A percentile compares a stretch with the other conserved stretches of the same genome.
Evolutionary conservation across 1,140 invertebrate species (phyloP).

Genomic region (Orius insidiosus): DNA sequence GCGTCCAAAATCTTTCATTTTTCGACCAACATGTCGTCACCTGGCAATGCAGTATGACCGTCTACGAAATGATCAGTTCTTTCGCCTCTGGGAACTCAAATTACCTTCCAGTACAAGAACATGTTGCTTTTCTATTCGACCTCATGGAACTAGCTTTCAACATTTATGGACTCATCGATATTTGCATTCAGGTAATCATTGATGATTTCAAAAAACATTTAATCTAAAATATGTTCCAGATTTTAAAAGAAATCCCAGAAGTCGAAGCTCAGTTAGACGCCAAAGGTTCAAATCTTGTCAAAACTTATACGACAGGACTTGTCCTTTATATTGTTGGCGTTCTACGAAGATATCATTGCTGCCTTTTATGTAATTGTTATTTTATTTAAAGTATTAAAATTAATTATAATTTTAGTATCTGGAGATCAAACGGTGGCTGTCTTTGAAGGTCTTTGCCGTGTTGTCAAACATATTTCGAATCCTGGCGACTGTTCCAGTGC

Average conservation of each 20-base stretch:
- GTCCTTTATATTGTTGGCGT: conserved; percentile 86
- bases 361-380: conserved; percentile 53
- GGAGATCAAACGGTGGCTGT: conserved; percentile 75
- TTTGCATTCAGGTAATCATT: conserved; percentile 56
- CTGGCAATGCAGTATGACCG: conserved; percentile 65
- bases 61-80: conserved; percentile 78
- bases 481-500: conserved; percentile 86
- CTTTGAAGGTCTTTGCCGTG: conserved; percentile 77
- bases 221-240: conserved; percentile 32
- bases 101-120: conserved; percentile 85
- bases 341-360: conserved; percentile 81
- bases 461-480: conserved; percentile 81
- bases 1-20: conserved; percentile 79
- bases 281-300: conserved; percentile 58
- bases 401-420: conserved; percentile 40
- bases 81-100: conserved; percentile 68
- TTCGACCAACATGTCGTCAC: conserved; percentile 94
- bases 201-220: no score
- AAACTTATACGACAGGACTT: conserved; percentile 75
- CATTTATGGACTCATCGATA: conserved; percentile 82
- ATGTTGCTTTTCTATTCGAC: conserved; percentile 89
- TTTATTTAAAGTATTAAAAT: background rate
- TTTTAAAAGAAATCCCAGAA: conserved; percentile 83
- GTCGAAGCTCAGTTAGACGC: conserved; percentile 70
- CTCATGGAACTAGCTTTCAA: conserved; percentile 90